phyloP scores from a whole-genome alignment of 2,113 vertebrate species.

The Tauraco erythrolophus region DNA sequence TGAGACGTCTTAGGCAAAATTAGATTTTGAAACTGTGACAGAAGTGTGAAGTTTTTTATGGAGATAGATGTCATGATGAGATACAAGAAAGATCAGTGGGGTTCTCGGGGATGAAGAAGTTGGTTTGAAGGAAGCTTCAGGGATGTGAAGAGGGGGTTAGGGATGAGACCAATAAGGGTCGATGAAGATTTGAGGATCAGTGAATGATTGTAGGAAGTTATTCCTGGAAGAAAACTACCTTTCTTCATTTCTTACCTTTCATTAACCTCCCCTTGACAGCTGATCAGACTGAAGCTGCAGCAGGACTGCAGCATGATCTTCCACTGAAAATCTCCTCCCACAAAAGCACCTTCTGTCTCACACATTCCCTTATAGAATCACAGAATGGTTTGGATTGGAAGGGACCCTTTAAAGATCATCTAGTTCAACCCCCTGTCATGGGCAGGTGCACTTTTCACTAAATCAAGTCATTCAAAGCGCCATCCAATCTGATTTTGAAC shows the following conservation, averaged over 20 bases:
- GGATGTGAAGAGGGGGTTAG: not conserved
- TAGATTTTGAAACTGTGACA: not conserved
- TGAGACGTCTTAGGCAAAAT: not conserved
- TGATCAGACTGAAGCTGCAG: not conserved
- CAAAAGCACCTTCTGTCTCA: not conserved
- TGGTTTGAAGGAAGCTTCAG: not conserved
- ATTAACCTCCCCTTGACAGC: not conserved
- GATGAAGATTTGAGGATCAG: not conserved
- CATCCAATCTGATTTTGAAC: not conserved
- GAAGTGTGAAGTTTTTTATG: conserved; percentile 15
- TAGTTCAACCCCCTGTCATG: fast-evolving
- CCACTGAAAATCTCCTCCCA: not conserved
- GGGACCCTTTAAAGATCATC: not conserved
- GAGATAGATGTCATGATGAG: not conserved
- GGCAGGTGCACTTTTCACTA: not conserved
- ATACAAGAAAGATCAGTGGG: not conserved
- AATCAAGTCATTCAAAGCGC: not conserved
- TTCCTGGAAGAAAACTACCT: not conserved
- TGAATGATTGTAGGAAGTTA: not conserved
- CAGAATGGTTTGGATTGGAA: not conserved
- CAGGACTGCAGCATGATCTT: not conserved
- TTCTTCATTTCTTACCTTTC: not conserved
- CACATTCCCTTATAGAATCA: not conserved
- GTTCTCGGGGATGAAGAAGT: not conserved
- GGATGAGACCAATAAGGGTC: not conserved